A percentile compares a stretch with the other conserved stretches of the same genome.
phyloP scores from a whole-genome alignment of 2,888 invertebrate genomes.

The Lasioglossum oenotherae region DNA sequence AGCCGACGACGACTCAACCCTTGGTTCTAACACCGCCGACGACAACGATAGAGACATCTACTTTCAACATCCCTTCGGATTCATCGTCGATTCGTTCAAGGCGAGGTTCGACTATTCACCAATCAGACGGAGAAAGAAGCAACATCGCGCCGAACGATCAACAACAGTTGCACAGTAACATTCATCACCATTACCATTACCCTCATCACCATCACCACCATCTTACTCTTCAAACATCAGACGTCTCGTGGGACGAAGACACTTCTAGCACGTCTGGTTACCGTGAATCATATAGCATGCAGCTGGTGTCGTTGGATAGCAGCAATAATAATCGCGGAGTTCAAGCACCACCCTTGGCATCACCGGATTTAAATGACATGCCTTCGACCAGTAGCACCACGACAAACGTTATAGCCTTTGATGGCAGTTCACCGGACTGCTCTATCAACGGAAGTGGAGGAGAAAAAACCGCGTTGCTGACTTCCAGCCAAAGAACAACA shows the following conservation, averaged over 20 bases:
- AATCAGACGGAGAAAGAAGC: slow-evolving; percentile 66
- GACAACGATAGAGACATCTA: slow-evolving; percentile 63
- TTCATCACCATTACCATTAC: slow-evolving; percentile 64
- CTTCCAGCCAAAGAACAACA: slow-evolving; percentile 87
- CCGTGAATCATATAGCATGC: slow-evolving; percentile 89
- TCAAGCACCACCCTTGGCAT: slow-evolving; percentile 87
- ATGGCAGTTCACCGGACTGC: slow-evolving; percentile 86
- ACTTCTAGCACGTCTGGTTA: slow-evolving; percentile 94
- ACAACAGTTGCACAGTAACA: slow-evolving; percentile 60
- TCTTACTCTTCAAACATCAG: slow-evolving; percentile 84
- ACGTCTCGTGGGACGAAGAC: slow-evolving; percentile 93
- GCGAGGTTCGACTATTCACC: slow-evolving; percentile 72
- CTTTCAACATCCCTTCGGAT: slow-evolving; percentile 76
- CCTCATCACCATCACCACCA: slow-evolving; percentile 73
- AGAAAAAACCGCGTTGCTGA: slow-evolving; percentile 87
- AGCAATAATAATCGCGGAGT: slow-evolving; percentile 79
- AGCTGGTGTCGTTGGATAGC: slow-evolving; percentile 87
- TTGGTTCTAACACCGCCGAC: slow-evolving; percentile 60
- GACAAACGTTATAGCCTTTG: slow-evolving; percentile 85
- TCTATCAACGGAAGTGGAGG: slow-evolving; percentile 88
- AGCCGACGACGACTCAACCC: slow-evolving; percentile 24
- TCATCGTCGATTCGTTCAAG: slow-evolving; percentile 76
- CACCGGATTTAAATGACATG: slow-evolving; percentile 87
- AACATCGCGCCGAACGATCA: slow-evolving; percentile 62
- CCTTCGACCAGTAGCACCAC: slow-evolving; percentile 84